Evolutionary conservation across 64 coral and sea anemone species (phyloP).

Genomic region (Dendrophyllia cribrosa): DNA sequence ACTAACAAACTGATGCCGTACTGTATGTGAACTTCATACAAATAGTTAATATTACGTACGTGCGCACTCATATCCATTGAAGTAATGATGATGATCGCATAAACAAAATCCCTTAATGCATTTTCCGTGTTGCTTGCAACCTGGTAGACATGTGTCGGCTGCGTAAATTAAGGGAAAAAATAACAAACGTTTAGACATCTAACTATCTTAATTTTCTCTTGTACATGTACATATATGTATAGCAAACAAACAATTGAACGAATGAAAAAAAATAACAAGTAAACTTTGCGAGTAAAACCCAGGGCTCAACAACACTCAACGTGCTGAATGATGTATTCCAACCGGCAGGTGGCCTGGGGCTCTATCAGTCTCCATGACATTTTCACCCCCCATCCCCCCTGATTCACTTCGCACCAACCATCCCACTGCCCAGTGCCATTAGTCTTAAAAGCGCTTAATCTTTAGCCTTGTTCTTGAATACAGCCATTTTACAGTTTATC

Average conservation of each 20-base stretch:
- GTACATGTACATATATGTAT: no score
- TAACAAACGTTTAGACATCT: neutral
- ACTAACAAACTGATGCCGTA: no score
- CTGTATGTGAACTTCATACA: neutral
- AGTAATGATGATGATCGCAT: constrained; percentile 87
- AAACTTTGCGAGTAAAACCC: no score
- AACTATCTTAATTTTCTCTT: neutral
- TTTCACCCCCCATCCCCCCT: no score
- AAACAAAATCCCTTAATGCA: constrained; percentile 94
- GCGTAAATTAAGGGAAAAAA: neutral
- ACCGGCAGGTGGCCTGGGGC: no score
- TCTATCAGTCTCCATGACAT: no score
- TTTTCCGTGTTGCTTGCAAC: constrained; percentile 90
- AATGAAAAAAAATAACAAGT: no score
- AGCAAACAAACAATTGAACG: no score
- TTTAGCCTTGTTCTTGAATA: no score
- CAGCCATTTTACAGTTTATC: neutral
- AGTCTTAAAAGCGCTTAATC: neutral
- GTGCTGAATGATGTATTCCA: no score
- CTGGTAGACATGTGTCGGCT: constrained; percentile 83
- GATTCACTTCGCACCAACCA: no score
- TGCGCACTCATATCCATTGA: constrained; percentile 90
- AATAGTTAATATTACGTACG: constrained; percentile 51
- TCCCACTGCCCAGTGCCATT: neutral
- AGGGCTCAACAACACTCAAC: no score